Percentiles rank a stretch among this genome's conserved stretches.
Evolutionary conservation across 2,797 vertebrate species (phyloP).

Genomic region (Phrynocephalus guinanensis): DNA sequence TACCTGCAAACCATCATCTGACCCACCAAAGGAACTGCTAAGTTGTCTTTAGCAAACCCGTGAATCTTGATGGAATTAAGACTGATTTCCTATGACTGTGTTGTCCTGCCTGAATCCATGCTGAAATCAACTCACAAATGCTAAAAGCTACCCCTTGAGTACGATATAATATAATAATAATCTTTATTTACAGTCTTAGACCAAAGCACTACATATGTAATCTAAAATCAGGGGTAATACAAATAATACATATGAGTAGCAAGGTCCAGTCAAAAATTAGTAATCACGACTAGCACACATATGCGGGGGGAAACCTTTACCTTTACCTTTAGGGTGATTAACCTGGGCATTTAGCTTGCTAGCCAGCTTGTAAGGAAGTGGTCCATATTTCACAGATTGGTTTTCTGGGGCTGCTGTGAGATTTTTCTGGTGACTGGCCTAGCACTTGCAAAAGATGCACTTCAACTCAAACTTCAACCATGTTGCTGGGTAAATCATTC

Average conservation of each 20-base stretch:
- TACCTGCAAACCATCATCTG: conserved; percentile 78
- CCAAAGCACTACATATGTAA: too few species aligned
- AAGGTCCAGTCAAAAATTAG: too few species aligned
- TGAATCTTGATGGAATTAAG: conserved; percentile 55
- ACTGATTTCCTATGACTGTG: conserved; percentile 3
- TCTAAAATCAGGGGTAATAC: too few species aligned
- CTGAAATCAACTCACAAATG: not conserved
- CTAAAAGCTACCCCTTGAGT: not conserved
- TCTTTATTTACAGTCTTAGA: too few species aligned
- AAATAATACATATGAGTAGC: too few species aligned
- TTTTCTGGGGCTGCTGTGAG: not conserved
- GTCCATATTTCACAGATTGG: conserved; percentile 1
- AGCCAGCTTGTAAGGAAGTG: not conserved
- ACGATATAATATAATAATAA: too few species aligned
- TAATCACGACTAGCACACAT: too few species aligned
- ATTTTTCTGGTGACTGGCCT: not conserved
- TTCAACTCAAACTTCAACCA: not conserved
- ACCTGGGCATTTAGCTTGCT: not conserved
- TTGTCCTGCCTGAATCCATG: conserved; percentile 1
- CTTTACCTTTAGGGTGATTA: too few species aligned
- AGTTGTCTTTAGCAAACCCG: conserved; percentile 68
- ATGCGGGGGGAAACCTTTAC: too few species aligned
- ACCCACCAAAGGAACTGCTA: conserved; percentile 65
- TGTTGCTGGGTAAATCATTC: not conserved
- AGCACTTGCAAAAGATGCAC: conserved; percentile 3